Evolutionary conservation across 2,888 invertebrate species (phyloP), one percentile per base, ranked within the genome.

Genomic region (Eupithecia tripunctaria): DNA sequence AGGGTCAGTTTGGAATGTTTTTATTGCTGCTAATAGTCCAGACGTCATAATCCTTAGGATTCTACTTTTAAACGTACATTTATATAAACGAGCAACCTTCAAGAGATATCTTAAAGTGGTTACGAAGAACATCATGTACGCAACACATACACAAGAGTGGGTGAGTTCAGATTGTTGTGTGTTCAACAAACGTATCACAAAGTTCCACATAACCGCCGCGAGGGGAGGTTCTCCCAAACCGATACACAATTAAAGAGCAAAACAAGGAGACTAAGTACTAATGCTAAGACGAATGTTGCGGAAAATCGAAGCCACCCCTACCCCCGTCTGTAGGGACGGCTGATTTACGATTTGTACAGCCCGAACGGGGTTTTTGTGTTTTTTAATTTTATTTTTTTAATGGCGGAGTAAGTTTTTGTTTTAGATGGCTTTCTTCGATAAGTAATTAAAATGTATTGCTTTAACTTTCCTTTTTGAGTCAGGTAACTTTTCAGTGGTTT

Each of bases 241-340:
- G 88, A 92, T 93, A 93, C 89, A 93, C 93, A 94, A 92, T 93
- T 93, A 94, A 91, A 93, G 89, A 89, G 90, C 88, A 91, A 92
- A 91, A 92, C 92, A 92, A 89, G 89, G 86, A 87, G 88, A 87
- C 89, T 88, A 89, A 89, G 88, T 91, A 91, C 89, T 92, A 92
- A 92, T 91, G 90, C 91, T 90, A 91, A 93, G 93, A 93, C 93
- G 94, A 93, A 94, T 92, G 93, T 94, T 93, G 93, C 92, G 94
- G 91, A 94, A 94, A 94, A 94, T 94, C 93, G 92, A 91, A 90
- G 87, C 88, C 86, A 81, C 81, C 86, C 80, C 84, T 81, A 83
- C 80, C 76, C 81, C 65, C 67, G 85, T 84, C 88, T 87, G 86
- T 82, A 86, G 91, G 92, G 92, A 89, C 92, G 92, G 80, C 91